These are phyloP conservation scores for Drosophila grimshawi DNA, from an alignment of 1,140 invertebrate genomes.

Conservation along the genomic window DNA sequence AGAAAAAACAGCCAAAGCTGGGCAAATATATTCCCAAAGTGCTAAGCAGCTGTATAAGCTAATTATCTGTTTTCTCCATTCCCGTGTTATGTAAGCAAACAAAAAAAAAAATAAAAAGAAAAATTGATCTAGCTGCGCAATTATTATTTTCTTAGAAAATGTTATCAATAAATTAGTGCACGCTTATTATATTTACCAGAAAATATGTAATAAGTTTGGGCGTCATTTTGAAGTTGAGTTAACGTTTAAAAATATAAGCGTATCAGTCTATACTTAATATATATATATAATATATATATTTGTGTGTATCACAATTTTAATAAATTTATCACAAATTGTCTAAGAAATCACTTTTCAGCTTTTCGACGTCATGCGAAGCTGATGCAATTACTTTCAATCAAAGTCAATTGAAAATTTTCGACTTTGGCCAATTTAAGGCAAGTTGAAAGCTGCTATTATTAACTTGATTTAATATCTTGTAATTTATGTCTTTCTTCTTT, in stretches of 20 bases:
- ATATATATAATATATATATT: constrained; percentile 8
- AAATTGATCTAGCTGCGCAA: neutral
- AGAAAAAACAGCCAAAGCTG: too few species aligned
- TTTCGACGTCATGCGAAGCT: constrained; percentile 46
- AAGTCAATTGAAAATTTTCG: constrained; percentile 58
- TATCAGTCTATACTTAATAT: constrained; percentile 56
- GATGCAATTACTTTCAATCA: constrained; percentile 65
- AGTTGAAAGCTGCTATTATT: constrained; percentile 26
- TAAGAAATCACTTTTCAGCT: constrained; percentile 41
- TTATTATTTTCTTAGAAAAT: neutral
- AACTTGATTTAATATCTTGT: constrained; percentile 9
- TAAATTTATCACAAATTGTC: constrained; percentile 60
- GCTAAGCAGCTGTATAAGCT: constrained; percentile 1
- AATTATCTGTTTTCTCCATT: neutral
- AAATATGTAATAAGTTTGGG: constrained; percentile 79
- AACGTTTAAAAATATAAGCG: constrained; percentile 37
- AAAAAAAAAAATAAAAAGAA: neutral
- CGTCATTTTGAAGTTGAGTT: constrained; percentile 61
- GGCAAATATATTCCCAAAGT: neutral
- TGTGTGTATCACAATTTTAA: constrained; percentile 40
- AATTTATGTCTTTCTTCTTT: constrained; percentile 9
- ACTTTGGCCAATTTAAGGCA: constrained; percentile 15
- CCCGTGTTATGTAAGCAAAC: neutral
- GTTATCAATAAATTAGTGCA: neutral
- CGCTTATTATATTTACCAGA: constrained; percentile 66